A percentile compares a stretch with the other conserved stretches of the same genome.
Evolutionary conservation across 2,113 vertebrate species (phyloP).

Genomic region (Oenanthe melanoleuca): DNA sequence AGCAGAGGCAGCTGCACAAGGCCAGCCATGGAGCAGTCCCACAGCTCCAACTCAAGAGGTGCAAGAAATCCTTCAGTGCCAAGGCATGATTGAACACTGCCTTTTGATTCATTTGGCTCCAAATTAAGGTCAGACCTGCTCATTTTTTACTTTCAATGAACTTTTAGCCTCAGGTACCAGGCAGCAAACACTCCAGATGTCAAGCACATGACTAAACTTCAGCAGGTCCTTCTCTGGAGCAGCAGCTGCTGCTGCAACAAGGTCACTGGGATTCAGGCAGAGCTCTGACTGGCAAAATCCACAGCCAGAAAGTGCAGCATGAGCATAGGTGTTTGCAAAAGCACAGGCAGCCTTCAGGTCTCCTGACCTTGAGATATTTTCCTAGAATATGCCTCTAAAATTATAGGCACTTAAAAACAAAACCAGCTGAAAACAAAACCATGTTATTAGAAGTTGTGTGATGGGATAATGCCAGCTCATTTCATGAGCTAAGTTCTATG

Average conservation of each 20-base stretch:
- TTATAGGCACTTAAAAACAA: not conserved
- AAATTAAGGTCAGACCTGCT: constrained; percentile 6
- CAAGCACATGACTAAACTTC: not conserved
- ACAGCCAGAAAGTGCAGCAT: not conserved
- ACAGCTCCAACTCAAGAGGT: rapidly evolving
- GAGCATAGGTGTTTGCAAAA: not conserved
- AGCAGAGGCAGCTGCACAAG: not conserved
- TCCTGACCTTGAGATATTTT: not conserved
- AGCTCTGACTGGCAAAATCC: not conserved
- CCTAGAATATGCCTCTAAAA: not conserved
- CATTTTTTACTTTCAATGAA: not conserved
- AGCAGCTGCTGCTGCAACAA: not conserved
- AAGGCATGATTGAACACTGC: not conserved
- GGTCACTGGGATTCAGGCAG: not conserved
- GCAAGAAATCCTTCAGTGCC: not conserved
- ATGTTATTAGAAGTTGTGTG: not conserved
- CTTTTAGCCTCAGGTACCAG: not conserved
- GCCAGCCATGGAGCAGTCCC: not conserved
- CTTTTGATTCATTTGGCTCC: not conserved
- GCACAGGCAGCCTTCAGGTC: not conserved
- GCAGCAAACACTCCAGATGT: not conserved
- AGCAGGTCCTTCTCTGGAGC: not conserved
- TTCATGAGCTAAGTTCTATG: not conserved
- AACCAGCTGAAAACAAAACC: not conserved
- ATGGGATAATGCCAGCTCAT: not conserved